Evolutionary conservation across 2,888 invertebrate species (phyloP).

Genomic region (Steromphala cineraria): DNA sequence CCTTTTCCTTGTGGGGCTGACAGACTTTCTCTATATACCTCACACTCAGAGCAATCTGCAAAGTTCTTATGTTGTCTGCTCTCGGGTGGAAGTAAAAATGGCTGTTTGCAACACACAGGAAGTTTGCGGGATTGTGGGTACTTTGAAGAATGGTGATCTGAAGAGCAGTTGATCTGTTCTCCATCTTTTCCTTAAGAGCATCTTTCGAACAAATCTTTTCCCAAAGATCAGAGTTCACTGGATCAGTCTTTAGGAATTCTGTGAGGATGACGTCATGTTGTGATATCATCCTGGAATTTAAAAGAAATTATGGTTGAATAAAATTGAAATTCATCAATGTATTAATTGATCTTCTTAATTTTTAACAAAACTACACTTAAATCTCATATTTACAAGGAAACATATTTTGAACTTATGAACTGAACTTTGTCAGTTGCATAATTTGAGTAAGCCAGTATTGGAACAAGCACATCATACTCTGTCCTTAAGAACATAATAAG

Average conservation of each 20-base stretch:
- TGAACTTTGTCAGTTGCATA: too few species aligned
- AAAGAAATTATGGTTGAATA: neutral
- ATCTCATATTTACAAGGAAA: neutral
- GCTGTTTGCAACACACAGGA: conserved; percentile 83
- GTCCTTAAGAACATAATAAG: too few species aligned
- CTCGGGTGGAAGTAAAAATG: conserved; percentile 95
- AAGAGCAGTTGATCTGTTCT: conserved; percentile 61
- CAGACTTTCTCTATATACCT: conserved; percentile 82
- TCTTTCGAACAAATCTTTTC: conserved; percentile 55
- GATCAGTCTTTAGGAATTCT: conserved; percentile 48
- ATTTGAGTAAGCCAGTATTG: too few species aligned
- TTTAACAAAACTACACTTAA: neutral
- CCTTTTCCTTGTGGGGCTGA: conserved; percentile 15
- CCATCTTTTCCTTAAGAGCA: conserved; percentile 59
- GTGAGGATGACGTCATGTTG: conserved; percentile 55
- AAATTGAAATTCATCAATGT: neutral
- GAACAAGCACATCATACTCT: neutral
- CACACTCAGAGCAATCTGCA: conserved; percentile 87
- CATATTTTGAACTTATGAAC: neutral
- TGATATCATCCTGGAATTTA: neutral
- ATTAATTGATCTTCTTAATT: neutral
- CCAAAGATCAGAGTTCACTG: conserved; percentile 51
- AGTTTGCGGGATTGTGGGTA: conserved; percentile 47
- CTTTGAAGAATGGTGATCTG: conserved; percentile 68
- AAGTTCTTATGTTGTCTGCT: conserved; percentile 90